Evolutionary conservation across 2,113 vertebrate species (phyloP).

Genomic region (Motacilla tschutschensis): DNA sequence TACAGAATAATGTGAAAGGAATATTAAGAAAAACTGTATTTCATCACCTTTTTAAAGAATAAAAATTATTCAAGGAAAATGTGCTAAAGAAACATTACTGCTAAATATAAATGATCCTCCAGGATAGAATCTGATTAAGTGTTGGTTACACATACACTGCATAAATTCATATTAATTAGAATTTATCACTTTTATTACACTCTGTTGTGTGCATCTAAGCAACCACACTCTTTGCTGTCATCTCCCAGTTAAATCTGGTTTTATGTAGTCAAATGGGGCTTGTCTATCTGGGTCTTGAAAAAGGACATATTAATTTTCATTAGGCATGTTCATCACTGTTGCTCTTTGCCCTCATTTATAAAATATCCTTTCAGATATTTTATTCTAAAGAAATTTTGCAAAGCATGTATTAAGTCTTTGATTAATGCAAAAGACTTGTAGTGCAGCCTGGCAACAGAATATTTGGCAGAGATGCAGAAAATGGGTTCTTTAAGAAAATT

Average conservation of each 20-base stretch:
- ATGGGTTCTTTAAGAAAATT: neutral
- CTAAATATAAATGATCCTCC: neutral
- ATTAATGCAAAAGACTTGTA: neutral
- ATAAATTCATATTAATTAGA: conserved; percentile 15
- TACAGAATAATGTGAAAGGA: neutral
- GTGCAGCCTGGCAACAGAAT: neutral
- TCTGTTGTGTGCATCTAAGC: neutral
- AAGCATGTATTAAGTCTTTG: neutral
- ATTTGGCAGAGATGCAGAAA: neutral
- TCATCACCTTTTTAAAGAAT: neutral
- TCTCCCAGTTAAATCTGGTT: neutral
- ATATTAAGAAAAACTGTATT: neutral
- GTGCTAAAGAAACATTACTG: neutral
- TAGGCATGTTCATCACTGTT: neutral
- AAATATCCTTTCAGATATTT: neutral
- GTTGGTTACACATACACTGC: neutral
- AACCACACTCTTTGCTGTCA: neutral
- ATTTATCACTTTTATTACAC: neutral
- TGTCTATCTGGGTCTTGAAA: neutral
- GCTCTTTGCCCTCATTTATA: neutral
- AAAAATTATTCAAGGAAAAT: neutral
- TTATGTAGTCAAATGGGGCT: neutral
- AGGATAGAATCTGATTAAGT: neutral
- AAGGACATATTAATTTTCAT: neutral
- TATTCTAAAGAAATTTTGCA: neutral